Conservation (phyloP, 2,113 vertebrate genomes). For the Entelurus aequoreus region DNA sequence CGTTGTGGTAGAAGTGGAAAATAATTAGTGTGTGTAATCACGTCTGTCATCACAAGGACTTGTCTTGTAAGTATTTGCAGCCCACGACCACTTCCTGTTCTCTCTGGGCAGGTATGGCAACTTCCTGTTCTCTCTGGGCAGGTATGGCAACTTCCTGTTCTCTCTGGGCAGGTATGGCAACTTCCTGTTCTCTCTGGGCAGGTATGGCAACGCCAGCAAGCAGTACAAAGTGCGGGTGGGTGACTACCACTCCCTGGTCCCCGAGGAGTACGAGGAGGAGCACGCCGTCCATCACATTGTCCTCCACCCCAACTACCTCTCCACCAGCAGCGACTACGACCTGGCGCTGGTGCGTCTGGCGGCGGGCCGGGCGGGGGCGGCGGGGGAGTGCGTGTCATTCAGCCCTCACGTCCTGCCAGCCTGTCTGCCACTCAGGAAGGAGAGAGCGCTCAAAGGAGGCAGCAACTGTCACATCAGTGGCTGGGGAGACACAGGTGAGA, state of each 20-base stretch:
- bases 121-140: too few species aligned
- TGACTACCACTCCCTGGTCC: constrained; percentile 91
- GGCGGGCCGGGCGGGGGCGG: constrained; percentile 60
- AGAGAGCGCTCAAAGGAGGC: constrained; percentile 82
- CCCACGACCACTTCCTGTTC: neutral
- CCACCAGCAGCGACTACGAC: constrained; percentile 86
- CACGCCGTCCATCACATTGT: constrained; percentile 81
- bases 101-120: too few species aligned
- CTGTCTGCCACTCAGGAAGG: constrained; percentile 81
- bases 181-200: constrained; percentile 41
- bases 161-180: too few species aligned
- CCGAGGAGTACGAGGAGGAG: constrained; percentile 90
- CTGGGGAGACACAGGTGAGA: constrained; percentile 96
- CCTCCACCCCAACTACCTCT: constrained; percentile 77
- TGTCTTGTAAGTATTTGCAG: too few species aligned
- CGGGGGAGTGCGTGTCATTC: constrained; percentile 72
- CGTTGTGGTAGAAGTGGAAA: too few species aligned
- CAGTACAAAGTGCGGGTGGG: constrained; percentile 87
- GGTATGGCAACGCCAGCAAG: constrained; percentile 86
- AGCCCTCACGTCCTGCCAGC: constrained; percentile 84
- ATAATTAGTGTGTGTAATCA: too few species aligned
- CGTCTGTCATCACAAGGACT: too few species aligned
- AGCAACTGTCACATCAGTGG: constrained; percentile 90
- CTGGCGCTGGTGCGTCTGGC: constrained; percentile 84
- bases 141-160: too few species aligned